phyloP scores from a whole-genome alignment of 64 coral and sea anemone species.

The Dendrophyllia cribrosa region DNA sequence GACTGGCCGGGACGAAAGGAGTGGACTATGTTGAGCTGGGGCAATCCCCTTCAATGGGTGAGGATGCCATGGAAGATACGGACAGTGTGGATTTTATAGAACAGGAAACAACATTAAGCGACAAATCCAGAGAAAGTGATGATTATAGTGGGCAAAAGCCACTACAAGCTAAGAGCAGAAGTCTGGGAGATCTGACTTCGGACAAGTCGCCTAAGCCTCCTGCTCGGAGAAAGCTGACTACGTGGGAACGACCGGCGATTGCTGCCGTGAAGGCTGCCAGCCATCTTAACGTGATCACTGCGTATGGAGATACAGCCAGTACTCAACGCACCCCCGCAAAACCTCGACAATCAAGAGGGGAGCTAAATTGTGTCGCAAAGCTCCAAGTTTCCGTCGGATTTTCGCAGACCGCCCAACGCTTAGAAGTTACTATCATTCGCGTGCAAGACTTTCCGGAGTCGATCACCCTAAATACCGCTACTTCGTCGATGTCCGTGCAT shows the following conservation, averaged over 20 bases:
- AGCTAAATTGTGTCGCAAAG: constrained; percentile 16
- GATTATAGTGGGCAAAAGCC: not conserved
- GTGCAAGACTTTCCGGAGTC: constrained; percentile 47
- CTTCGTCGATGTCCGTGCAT: constrained; percentile 54
- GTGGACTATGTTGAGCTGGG: constrained; percentile 37
- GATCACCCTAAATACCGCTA: constrained; percentile 1
- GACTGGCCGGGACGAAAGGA: not conserved
- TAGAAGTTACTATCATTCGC: constrained; percentile 57
- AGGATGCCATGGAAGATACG: not conserved
- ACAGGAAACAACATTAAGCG: not conserved
- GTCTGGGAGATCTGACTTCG: constrained; percentile 4
- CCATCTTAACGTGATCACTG: constrained; percentile 43
- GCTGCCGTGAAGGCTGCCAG: constrained; percentile 3
- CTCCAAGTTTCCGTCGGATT: constrained; percentile 65
- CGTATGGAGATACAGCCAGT: constrained; percentile 50
- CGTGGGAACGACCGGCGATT: not conserved
- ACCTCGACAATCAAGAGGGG: not conserved
- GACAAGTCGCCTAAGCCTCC: constrained; percentile 17
- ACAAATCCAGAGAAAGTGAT: not conserved
- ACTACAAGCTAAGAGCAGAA: not conserved
- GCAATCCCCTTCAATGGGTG: not conserved
- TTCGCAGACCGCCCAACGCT: constrained; percentile 49
- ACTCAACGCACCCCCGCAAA: not conserved
- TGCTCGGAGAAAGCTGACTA: constrained; percentile 15
- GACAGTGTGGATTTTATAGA: constrained; percentile 22